These are phyloP conservation scores for Empidonax traillii DNA, from an alignment of 2,113 vertebrate species.

Conservation along the genomic window DNA sequence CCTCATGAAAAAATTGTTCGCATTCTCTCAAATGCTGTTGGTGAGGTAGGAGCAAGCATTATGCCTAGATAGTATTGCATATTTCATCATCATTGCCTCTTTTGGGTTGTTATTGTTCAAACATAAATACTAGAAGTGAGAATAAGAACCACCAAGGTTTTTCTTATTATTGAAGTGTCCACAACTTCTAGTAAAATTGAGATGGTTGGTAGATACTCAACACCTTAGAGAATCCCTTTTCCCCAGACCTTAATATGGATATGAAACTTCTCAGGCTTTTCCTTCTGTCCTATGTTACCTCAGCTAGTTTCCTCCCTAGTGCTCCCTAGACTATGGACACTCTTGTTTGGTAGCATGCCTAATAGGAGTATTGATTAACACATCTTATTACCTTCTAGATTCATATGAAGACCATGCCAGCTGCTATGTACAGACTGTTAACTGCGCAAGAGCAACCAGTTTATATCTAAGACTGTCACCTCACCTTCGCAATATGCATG, in stretches of 20 bases:
- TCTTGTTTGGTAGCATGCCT: background rate
- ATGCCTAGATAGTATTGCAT: background rate
- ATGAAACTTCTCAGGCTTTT: background rate
- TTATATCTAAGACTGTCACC: constrained; percentile 75
- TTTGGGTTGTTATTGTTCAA: background rate
- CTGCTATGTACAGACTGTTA: constrained; percentile 92
- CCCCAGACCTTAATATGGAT: background rate
- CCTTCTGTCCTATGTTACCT: background rate
- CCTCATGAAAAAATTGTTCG: constrained; percentile 92
- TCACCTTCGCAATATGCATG: constrained; percentile 45
- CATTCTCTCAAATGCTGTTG: constrained; percentile 89
- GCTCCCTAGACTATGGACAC: background rate
- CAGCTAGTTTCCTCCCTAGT: background rate
- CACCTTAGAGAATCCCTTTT: background rate
- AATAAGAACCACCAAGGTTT: background rate
- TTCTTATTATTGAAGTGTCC: background rate
- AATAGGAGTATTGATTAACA: background rate
- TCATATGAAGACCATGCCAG: constrained; percentile 96
- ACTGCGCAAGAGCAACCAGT: constrained; percentile 91
- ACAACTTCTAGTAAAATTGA: background rate
- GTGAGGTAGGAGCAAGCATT: constrained; percentile 78
- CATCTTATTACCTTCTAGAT: constrained; percentile 73
- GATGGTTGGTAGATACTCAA: background rate
- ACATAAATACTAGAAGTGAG: background rate
- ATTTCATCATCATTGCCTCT: background rate